Percentiles rank a stretch among this genome's conserved stretches.
Conservation (phyloP, 2,888 invertebrate genomes). For the Drosophila mayaguana region DNA sequence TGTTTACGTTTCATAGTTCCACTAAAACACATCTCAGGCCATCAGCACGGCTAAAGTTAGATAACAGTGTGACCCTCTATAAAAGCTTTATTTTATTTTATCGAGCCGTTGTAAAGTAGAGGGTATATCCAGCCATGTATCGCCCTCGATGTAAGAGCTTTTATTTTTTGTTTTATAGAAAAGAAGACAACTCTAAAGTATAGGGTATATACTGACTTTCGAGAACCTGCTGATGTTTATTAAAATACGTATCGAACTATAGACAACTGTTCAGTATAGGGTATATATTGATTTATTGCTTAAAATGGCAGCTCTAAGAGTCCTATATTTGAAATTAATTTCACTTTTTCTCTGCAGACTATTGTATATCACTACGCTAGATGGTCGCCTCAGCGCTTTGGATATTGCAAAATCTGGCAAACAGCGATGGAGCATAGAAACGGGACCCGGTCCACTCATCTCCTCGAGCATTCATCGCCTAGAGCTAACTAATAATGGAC, state of each 20-base stretch:
- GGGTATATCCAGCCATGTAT: no score
- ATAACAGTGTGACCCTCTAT: constrained; percentile 26
- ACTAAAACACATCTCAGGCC: not conserved
- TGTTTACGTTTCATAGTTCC: constrained; percentile 9
- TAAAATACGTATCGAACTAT: no score
- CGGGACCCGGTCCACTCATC: constrained; percentile 91
- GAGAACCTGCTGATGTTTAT: no score
- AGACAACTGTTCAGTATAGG: no score
- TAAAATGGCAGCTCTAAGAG: not conserved
- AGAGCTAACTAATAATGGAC: constrained; percentile 93
- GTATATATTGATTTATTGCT: not conserved
- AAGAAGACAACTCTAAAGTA: no score
- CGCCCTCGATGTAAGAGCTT: no score
- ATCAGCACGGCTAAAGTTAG: not conserved
- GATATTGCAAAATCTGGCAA: constrained; percentile 89
- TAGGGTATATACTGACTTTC: no score
- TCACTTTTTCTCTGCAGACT: constrained; percentile 86
- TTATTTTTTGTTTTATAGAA: no score
- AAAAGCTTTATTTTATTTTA: not conserved
- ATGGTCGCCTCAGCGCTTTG: constrained; percentile 94
- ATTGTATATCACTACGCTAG: constrained; percentile 94
- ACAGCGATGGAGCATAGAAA: constrained; percentile 92
- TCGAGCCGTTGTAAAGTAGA: not conserved
- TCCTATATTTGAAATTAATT: not conserved
- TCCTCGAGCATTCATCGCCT: constrained; percentile 95